Percentiles rank a stretch among this genome's conserved stretches.
Conservation (phyloP, 2,797 vertebrate species). For the Naso thynnoides region DNA sequence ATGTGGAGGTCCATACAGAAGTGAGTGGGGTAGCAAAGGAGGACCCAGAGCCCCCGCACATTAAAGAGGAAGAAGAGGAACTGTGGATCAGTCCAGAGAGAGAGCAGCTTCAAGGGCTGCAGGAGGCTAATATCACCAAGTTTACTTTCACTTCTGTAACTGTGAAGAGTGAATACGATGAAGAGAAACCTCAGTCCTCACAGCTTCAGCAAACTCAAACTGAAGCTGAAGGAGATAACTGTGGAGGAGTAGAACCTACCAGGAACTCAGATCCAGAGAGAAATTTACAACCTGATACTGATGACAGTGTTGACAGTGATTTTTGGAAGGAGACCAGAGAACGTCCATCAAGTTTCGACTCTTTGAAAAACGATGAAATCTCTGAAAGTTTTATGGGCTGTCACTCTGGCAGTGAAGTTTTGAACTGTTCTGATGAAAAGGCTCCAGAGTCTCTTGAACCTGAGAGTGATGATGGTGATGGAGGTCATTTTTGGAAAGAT, state of each 20-base stretch:
- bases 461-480: slow-evolving; percentile 9
- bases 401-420: background rate
- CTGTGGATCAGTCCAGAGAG: background rate
- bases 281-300: background rate
- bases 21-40: slow-evolving; percentile 9
- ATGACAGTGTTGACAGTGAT: background rate
- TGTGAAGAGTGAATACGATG: background rate
- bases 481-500: slow-evolving; percentile 36
- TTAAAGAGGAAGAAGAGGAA: no score
- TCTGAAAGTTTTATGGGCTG: no score
- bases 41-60: no score
- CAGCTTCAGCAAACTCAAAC: background rate
- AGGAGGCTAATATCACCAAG: background rate
- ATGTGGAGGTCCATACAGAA: slow-evolving; percentile 46
- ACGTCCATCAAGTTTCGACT: no score
- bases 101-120: background rate
- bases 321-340: no score
- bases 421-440: background rate
- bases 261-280: background rate
- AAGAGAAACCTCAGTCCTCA: background rate
- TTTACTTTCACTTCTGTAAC: background rate
- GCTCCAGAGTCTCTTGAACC: background rate
- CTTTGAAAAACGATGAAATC: background rate
- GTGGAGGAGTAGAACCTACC: no score
- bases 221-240: background rate